Percentiles rank a stretch among this genome's conserved stretches.
phyloP scores from a whole-genome alignment of 2,797 vertebrate species.

The Monodelphis domestica region DNA sequence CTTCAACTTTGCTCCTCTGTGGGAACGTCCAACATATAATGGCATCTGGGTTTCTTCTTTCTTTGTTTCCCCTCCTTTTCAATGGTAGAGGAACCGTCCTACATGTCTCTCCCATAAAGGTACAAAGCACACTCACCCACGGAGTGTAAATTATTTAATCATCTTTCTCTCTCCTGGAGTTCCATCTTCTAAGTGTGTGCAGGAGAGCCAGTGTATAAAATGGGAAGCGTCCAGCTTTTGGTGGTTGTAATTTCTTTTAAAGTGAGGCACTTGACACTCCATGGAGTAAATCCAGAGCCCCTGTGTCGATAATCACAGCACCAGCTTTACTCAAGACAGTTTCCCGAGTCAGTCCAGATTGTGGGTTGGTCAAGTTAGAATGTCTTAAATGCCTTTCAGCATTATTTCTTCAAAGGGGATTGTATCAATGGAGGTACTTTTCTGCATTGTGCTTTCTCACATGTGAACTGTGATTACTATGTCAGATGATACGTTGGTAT shows the following conservation, averaged over 20 bases:
- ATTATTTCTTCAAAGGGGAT: conserved; percentile 31
- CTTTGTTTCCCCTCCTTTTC: conserved; percentile 71
- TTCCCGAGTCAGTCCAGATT: background rate
- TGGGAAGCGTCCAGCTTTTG: conserved; percentile 74
- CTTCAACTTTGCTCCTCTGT: background rate
- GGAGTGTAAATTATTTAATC: conserved; percentile 85
- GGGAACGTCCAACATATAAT: conserved; percentile 51
- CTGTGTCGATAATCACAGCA: conserved; percentile 19
- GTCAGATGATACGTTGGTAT: background rate
- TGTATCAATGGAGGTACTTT: conserved; percentile 20
- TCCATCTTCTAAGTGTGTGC: conserved; percentile 77
- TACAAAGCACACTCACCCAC: conserved; percentile 79
- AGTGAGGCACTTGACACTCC: background rate
- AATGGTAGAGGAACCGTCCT: conserved; percentile 67
- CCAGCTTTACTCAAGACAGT: conserved; percentile 7
- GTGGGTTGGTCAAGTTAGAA: background rate
- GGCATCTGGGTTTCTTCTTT: conserved; percentile 73
- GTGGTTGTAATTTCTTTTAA: conserved; percentile 43
- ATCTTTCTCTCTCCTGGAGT: conserved; percentile 82
- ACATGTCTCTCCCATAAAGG: conserved; percentile 85
- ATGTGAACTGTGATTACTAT: conserved; percentile 62
- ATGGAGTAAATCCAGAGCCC: conserved; percentile 31
- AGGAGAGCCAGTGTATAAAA: conserved; percentile 79
- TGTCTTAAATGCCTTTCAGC: conserved; percentile 31
- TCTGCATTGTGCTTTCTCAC: conserved; percentile 54